Percentiles rank a stretch among this genome's conserved stretches.
phyloP scores from a whole-genome alignment of 2,888 invertebrate genomes.

The Toxonevra muliebris region DNA sequence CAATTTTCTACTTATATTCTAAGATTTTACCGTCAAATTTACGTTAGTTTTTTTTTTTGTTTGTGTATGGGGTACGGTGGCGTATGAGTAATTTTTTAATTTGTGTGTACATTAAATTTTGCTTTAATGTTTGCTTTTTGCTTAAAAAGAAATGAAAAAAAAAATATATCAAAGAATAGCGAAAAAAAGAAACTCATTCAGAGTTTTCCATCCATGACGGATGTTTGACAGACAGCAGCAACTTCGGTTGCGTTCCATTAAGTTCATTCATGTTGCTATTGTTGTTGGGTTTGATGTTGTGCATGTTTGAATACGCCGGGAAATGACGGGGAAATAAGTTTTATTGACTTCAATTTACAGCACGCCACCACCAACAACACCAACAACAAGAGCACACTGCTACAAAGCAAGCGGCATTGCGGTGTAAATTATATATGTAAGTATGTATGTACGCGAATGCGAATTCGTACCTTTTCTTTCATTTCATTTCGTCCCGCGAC shows the following conservation, averaged over 20 bases:
- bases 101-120: too few species aligned
- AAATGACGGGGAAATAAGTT: constrained; percentile 38
- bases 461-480: constrained; percentile 13
- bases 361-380: constrained; percentile 4
- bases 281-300: constrained; percentile 10
- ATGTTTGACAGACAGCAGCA: constrained; percentile 35
- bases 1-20: too few species aligned
- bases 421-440: constrained; percentile 25
- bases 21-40: too few species aligned
- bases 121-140: not conserved
- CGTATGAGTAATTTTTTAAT: too few species aligned
- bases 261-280: constrained; percentile 27
- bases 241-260: constrained; percentile 35
- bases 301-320: constrained; percentile 25
- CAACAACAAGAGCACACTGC: not conserved
- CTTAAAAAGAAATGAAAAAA: not conserved
- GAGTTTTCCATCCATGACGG: constrained; percentile 32
- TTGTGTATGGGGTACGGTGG: too few species aligned
- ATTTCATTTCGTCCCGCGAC: constrained; percentile 3
- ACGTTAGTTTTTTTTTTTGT: not conserved
- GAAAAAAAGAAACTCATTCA: constrained; percentile 21
- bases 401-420: constrained; percentile 19
- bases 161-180: too few species aligned
- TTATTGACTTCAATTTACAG: constrained; percentile 37
- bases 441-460: not conserved